Percentiles rank a stretch among this genome's conserved stretches.
Conservation (phyloP, 1,140 invertebrate genomes). For the Heterodera schachtii region DNA sequence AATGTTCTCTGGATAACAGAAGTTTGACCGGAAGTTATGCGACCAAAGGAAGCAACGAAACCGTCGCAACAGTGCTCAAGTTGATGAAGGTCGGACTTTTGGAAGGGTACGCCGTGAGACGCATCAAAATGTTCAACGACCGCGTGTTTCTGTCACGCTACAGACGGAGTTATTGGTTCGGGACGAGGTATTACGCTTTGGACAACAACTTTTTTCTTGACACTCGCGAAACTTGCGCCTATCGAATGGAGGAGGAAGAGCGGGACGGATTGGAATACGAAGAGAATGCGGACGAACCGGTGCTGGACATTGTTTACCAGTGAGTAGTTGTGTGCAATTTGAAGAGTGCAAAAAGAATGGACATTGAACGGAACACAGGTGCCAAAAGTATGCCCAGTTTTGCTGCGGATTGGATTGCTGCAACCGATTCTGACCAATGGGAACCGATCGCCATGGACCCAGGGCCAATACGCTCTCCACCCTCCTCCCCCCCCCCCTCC, state of each 20-base stretch:
- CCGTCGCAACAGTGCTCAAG: slow-evolving; percentile 52
- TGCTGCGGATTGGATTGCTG: slow-evolving; percentile 64
- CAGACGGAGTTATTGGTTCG: slow-evolving; percentile 61
- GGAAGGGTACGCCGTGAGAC: slow-evolving; percentile 59
- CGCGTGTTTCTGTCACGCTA: slow-evolving; percentile 60
- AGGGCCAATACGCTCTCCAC: no score
- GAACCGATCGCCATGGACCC: neutral
- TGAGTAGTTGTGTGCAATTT: slow-evolving; percentile 34
- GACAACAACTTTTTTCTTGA: slow-evolving; percentile 62
- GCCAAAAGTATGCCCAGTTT: slow-evolving; percentile 62
- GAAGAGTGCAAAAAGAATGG: slow-evolving; percentile 3
- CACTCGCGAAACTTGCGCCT: slow-evolving; percentile 61
- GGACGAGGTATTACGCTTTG: slow-evolving; percentile 60
- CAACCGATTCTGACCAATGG: slow-evolving; percentile 14
- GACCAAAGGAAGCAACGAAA: slow-evolving; percentile 54
- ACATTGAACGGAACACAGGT: slow-evolving; percentile 47
- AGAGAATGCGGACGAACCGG: slow-evolving; percentile 48
- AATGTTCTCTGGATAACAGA: slow-evolving; percentile 20
- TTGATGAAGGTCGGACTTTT: slow-evolving; percentile 56
- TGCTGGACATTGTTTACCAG: slow-evolving; percentile 61
- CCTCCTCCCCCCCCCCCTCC: no score
- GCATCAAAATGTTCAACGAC: slow-evolving; percentile 65
- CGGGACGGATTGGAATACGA: slow-evolving; percentile 58
- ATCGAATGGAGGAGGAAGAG: slow-evolving; percentile 57
- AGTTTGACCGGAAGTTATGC: slow-evolving; percentile 54